These are phyloP conservation scores for Prosopocoilus inquinatus DNA, from an alignment of 2,888 invertebrate genomes.

Conservation along the genomic window DNA sequence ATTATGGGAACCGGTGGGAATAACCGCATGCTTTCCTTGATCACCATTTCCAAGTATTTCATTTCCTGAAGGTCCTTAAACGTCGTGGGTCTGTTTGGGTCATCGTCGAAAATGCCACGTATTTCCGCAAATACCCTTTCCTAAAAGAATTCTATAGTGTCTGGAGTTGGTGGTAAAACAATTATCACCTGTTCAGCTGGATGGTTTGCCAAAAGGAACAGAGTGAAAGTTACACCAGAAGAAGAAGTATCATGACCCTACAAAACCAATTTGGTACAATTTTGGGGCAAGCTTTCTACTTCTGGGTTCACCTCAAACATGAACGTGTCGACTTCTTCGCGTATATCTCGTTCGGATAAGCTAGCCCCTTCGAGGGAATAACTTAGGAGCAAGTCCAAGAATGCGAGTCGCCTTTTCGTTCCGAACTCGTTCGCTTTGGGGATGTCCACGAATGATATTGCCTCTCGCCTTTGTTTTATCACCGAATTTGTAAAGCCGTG, in stretches of 20 bases:
- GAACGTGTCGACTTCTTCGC: constrained; percentile 72
- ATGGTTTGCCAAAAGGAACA: constrained; percentile 50
- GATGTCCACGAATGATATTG: constrained; percentile 29
- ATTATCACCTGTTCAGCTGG: constrained; percentile 48
- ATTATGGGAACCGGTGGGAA: background rate
- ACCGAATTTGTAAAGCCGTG: constrained; percentile 58
- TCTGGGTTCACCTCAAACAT: constrained; percentile 63
- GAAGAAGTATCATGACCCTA: constrained; percentile 55
- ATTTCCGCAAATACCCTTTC: constrained; percentile 46
- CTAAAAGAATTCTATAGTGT: constrained; percentile 10
- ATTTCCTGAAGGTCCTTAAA: background rate
- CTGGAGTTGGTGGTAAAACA: background rate
- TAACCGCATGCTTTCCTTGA: background rate
- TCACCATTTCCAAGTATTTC: background rate
- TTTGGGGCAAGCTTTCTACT: background rate
- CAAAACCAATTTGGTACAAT: constrained; percentile 20
- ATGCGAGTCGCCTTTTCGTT: constrained; percentile 64
- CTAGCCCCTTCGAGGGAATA: constrained; percentile 57
- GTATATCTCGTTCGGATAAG: constrained; percentile 59
- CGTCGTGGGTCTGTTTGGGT: background rate
- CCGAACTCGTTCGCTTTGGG: constrained; percentile 53
- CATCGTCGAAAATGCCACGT: constrained; percentile 38
- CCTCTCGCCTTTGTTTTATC: constrained; percentile 51
- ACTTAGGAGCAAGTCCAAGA: constrained; percentile 64
- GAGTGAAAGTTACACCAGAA: constrained; percentile 49